Percentiles rank a stretch among this genome's conserved stretches.
Conservation (phyloP, 2,797 vertebrate genomes). For the Anomalospiza imberbis region DNA sequence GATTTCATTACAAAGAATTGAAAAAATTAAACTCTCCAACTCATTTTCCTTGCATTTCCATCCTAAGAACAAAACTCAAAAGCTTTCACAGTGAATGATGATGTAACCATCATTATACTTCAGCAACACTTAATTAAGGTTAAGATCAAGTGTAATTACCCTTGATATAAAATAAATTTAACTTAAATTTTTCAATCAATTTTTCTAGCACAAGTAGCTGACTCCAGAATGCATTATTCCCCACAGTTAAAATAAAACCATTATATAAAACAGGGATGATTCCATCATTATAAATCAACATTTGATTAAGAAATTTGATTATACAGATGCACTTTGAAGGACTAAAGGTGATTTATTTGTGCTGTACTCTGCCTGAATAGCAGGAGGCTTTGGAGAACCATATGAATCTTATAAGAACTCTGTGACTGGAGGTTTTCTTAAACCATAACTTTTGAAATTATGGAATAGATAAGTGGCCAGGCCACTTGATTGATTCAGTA, state of each 20-base stretch:
- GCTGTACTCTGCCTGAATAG: not conserved
- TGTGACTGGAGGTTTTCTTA: not conserved
- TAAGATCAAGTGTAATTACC: not conserved
- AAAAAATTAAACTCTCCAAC: not conserved
- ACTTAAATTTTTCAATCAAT: not conserved
- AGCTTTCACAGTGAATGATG: too few relatives aligned
- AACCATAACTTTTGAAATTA: not conserved
- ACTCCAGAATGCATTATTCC: not conserved
- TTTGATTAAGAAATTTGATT: not conserved
- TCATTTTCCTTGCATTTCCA: not conserved
- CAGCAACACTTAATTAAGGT: not conserved
- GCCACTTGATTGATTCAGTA: not conserved
- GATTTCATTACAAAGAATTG: not conserved
- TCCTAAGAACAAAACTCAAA: not conserved
- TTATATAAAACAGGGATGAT: not conserved
- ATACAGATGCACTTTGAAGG: not conserved
- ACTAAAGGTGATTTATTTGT: not conserved
- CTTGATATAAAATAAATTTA: not conserved
- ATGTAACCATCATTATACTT: not conserved
- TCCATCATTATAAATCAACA: not conserved
- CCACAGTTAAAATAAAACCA: not conserved
- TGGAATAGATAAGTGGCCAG: not conserved
- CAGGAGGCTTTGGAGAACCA: not conserved
- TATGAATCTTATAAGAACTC: not conserved
- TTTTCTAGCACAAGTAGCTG: not conserved